Percentiles rank a stretch among this genome's conserved stretches.
These are phyloP conservation scores for Sinodicranocentrus sp. DNA, from an alignment of 2,888 invertebrate species.

Conservation along the genomic window DNA sequence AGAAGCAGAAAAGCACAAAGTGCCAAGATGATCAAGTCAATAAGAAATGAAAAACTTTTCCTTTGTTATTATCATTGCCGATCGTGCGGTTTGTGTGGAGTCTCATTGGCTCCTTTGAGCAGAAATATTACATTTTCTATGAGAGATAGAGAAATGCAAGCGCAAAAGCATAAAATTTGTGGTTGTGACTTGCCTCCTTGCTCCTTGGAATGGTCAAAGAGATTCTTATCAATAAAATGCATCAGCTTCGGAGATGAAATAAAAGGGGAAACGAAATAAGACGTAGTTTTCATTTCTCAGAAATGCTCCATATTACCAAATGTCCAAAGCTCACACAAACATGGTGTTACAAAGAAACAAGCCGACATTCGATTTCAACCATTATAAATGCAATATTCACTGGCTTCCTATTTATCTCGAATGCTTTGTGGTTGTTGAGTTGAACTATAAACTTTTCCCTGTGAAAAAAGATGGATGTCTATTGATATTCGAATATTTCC, in stretches of 20 bases:
- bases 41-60: conserved; percentile 24
- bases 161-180: neutral
- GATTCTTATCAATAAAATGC: conserved; percentile 6
- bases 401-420: no score
- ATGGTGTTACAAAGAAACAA: neutral
- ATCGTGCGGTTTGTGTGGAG: conserved; percentile 16
- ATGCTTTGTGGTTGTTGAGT: neutral
- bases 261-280: neutral
- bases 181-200: neutral
- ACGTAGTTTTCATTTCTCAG: neutral
- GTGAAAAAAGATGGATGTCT: neutral
- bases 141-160: neutral
- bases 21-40: conserved; percentile 34
- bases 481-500: neutral
- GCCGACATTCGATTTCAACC: neutral
- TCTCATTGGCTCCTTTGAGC: no score
- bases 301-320: neutral
- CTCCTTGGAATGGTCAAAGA: conserved; percentile 6
- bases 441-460: no score
- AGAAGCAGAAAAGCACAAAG: neutral
- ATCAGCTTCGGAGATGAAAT: neutral
- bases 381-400: neutral
- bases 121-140: no score
- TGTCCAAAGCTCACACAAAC: conserved; percentile 5
- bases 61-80: conserved; percentile 33